phyloP scores from a whole-genome alignment of 2,888 invertebrate genomes.

The Gibbula magus region DNA sequence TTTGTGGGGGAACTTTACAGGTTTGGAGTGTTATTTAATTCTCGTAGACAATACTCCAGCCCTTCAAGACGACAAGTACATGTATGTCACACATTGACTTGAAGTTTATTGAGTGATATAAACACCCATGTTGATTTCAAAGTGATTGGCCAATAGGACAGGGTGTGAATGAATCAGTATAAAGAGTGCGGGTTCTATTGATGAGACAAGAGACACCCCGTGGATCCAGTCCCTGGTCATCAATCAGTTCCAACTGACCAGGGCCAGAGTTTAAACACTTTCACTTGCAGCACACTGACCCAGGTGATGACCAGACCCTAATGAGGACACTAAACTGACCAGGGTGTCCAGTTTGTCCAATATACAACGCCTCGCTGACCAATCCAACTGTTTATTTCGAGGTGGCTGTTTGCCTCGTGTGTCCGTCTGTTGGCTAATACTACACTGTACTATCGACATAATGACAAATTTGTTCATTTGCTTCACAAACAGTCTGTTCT shows the following conservation, averaged over 20 bases:
- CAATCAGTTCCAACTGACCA: neutral
- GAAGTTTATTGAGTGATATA: constrained; percentile 21
- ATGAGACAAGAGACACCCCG: neutral
- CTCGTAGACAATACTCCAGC: no score
- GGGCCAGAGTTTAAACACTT: neutral
- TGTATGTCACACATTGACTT: neutral
- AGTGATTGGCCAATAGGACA: neutral
- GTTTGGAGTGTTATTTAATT: no score
- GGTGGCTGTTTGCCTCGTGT: neutral
- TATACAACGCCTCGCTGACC: neutral
- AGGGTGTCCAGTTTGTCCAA: neutral
- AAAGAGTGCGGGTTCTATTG: neutral
- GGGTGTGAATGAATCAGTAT: neutral
- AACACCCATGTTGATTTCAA: neutral
- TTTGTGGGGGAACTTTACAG: no score
- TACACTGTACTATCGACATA: neutral
- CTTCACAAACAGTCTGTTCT: neutral
- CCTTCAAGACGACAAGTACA: neutral
- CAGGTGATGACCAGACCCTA: neutral
- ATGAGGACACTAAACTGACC: neutral
- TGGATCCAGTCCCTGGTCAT: neutral
- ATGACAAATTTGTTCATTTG: constrained; percentile 21
- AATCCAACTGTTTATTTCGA: neutral
- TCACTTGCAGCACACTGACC: neutral
- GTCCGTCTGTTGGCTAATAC: constrained; percentile 9